These are phyloP conservation scores for Mustela erminea DNA, from an alignment of 2,797 vertebrate genomes.

Conservation along the genomic window DNA sequence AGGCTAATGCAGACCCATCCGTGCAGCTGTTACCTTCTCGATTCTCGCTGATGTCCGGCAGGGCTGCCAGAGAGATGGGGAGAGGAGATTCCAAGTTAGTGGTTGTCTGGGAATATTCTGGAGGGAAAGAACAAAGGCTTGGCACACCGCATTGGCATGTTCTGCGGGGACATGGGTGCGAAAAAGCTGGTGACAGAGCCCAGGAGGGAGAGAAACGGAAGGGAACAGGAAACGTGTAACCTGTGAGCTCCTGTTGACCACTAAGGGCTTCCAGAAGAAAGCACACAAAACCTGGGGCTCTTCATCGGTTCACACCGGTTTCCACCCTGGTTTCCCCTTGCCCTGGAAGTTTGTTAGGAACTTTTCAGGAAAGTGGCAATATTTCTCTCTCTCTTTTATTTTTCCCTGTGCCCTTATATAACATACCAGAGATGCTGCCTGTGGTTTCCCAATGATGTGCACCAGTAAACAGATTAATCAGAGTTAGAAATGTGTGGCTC, in stretches of 20 bases:
- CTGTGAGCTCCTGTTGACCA: neutral
- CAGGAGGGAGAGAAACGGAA: neutral
- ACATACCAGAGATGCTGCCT: neutral
- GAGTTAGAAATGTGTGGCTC: neutral
- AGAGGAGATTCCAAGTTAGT: neutral
- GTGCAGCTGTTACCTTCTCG: neutral
- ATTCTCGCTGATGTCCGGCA: neutral
- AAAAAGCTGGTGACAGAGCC: neutral
- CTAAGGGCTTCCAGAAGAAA: rapidly evolving
- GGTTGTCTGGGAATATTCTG: neutral
- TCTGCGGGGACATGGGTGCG: neutral
- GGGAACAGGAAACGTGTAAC: neutral
- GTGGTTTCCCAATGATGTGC: neutral
- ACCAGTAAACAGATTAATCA: neutral
- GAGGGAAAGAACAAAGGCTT: conserved; percentile 1
- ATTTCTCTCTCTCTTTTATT: neutral
- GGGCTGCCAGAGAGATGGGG: neutral
- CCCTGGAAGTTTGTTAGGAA: neutral
- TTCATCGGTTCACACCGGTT: neutral
- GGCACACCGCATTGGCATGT: neutral
- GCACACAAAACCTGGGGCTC: rapidly evolving
- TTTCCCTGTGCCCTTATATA: neutral
- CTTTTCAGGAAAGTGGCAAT: neutral
- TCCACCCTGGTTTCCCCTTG: neutral
- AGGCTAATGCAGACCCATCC: neutral